Percentiles rank a stretch among this genome's conserved stretches.
Conservation (phyloP, 2,797 vertebrate genomes). For the Dermochelys coriacea region DNA sequence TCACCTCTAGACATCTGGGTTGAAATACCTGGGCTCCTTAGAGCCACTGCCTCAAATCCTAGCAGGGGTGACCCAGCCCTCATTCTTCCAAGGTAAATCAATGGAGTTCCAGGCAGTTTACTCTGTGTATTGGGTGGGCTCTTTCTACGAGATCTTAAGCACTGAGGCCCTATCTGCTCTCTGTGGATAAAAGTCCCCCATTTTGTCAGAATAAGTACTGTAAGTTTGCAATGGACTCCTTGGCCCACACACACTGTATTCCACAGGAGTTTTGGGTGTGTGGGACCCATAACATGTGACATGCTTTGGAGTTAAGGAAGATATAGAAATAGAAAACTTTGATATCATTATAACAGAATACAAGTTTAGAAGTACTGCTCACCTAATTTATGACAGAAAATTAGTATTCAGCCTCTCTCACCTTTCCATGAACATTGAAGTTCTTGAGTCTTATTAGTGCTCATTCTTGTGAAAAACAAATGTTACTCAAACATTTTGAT, state of each 20-base stretch:
- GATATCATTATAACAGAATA: neutral
- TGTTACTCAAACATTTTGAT: neutral
- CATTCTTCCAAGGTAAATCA: fast-evolving
- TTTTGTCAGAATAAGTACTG: neutral
- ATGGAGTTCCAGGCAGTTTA: fast-evolving
- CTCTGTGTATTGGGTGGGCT: neutral
- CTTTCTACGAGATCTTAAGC: neutral
- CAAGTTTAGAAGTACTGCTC: neutral
- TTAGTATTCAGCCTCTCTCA: neutral
- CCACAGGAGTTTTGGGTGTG: neutral
- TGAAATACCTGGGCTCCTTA: slow-evolving; percentile 52
- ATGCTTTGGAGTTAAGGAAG: neutral
- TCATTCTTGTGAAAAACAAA: neutral
- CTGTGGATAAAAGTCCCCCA: neutral
- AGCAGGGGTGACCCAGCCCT: neutral
- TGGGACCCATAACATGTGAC: fast-evolving
- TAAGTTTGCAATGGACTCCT: neutral
- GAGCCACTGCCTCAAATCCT: neutral
- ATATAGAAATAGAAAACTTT: neutral
- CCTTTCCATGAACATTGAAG: neutral
- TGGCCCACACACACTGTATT: neutral
- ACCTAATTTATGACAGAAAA: neutral
- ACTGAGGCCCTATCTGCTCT: neutral
- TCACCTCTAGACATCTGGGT: slow-evolving; percentile 38
- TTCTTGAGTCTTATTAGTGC: neutral